Conservation (phyloP, 2,797 vertebrate species). For the Eurystomus glaucurus region DNA sequence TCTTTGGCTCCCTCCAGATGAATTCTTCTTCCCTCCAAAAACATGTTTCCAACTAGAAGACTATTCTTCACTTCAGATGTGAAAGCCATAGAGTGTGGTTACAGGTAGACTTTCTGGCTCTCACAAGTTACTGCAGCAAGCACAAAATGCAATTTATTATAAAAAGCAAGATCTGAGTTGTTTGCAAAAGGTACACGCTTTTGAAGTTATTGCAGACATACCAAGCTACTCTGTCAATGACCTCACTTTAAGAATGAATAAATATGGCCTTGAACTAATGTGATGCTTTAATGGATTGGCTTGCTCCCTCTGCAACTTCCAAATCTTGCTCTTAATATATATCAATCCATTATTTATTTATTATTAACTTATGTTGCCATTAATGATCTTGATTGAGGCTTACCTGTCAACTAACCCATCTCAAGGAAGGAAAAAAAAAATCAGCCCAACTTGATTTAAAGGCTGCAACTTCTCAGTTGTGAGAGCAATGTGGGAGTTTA, state of each 20-base stretch:
- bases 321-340: background rate
- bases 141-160: background rate
- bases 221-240: background rate
- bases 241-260: background rate
- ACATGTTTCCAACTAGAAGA: background rate
- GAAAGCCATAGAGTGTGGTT: background rate
- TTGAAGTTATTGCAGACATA: background rate
- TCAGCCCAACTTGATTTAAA: background rate
- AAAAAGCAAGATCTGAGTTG: background rate
- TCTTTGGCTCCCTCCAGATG: background rate
- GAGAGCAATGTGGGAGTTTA: background rate
- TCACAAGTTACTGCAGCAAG: background rate
- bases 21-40: background rate
- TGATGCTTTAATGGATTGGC: background rate
- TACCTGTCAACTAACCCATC: background rate
- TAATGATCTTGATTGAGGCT: background rate
- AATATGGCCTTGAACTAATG: constrained; percentile 49
- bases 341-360: constrained; percentile 39
- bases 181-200: background rate
- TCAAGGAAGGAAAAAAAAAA: background rate
- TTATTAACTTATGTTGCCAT: background rate
- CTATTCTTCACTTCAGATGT: background rate
- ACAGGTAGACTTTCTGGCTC: background rate
- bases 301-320: background rate
- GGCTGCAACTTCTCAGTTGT: background rate